Evolutionary conservation across 2,888 invertebrate species (phyloP), one percentile per base, ranked within the genome.

Genomic region (Stenotaenia linearis): DNA sequence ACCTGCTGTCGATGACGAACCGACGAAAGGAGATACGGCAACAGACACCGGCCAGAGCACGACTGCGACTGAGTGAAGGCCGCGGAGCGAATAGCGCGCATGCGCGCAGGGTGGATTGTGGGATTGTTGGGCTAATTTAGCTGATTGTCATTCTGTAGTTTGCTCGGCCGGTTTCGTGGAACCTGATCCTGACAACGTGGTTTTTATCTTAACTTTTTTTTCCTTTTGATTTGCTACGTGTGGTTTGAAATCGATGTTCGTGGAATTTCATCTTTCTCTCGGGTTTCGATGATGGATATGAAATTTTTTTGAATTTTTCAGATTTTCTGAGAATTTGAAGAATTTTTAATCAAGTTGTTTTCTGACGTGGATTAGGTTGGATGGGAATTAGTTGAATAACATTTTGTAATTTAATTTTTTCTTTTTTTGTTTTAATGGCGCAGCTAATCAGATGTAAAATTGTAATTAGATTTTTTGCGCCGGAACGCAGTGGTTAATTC

Each of bases 71-170:
- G 56, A 23, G 21, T 21, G 56, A 56, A 23, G 56, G 56, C 56
- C 7, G 40, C 15, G 56, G 56, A 4, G 56, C 7, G 56, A 5
- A 21, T 56, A 6, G 6, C 1, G 56, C 56, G 56, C 56, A 4
- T 23, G 56, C 56, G 21, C 56, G 21, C 12, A 7, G 21, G 23
- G 56, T 56, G 21, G 12, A 56, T 56, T 56, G 56, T 56, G 56
- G 56, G 21, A 56, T 56, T 56, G 56, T 56, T 56, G 56, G 56
- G 56, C 56, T 56, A 56, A 56, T 56, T 56, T 56, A 56, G 56
- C 56, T 56, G 56, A 56, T 56, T 56, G 56, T 56, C 56, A 56
- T 56, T 56, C 56, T 56, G 56, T 23, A 56, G 56, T 23, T 40
- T 40, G 40, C 40, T 40, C 40, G 40, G 40, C 40, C 40, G 40